Conservation (phyloP, 2,113 vertebrate species). For the Martes martes region DNA sequence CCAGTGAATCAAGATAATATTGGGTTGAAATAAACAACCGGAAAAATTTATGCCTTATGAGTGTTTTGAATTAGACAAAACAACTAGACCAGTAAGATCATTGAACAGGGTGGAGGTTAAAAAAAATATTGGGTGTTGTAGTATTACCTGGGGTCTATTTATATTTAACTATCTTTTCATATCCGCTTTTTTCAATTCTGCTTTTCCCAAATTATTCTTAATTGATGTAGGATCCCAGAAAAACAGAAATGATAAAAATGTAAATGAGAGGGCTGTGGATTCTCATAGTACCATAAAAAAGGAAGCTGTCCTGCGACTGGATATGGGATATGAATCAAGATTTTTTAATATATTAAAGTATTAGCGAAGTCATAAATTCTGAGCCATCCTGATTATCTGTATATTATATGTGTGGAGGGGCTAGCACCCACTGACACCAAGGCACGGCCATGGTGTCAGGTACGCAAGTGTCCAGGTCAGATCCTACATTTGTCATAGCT, state of each 20-base stretch:
- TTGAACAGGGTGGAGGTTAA: neutral
- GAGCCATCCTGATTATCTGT: neutral
- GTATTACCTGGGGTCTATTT: neutral
- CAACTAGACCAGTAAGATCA: neutral
- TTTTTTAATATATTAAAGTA: neutral
- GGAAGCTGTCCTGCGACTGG: neutral
- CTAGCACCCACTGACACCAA: neutral
- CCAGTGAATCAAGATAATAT: neutral
- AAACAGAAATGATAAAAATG: neutral
- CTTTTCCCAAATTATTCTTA: neutral
- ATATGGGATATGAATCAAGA: neutral
- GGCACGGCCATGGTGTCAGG: neutral
- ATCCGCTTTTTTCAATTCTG: neutral
- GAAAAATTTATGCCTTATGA: neutral
- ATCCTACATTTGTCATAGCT: neutral
- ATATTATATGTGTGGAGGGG: neutral
- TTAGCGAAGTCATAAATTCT: neutral
- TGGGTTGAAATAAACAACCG: neutral
- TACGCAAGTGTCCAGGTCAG: neutral
- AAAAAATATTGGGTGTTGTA: neutral
- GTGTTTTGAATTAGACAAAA: neutral
- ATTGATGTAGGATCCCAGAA: neutral
- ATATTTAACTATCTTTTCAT: neutral
- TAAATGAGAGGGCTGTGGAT: neutral
- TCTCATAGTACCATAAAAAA: neutral